phyloP scores from a whole-genome alignment of 2,113 vertebrate species.

The Anas platyrhynchos region DNA sequence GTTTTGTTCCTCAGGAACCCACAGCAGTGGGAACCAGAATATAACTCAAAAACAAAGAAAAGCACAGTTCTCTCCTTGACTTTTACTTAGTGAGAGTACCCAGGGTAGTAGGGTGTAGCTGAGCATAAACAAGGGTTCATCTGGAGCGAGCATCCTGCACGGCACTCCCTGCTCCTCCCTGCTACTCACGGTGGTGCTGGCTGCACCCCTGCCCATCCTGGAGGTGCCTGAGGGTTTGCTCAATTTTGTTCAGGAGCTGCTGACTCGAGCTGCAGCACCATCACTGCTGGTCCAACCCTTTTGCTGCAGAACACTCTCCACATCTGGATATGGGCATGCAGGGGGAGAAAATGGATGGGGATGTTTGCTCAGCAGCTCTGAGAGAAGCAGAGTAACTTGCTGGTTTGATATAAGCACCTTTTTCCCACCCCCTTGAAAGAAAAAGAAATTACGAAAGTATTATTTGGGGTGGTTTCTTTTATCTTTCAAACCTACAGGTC shows the following conservation, averaged over 20 bases:
- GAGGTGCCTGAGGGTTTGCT: background rate
- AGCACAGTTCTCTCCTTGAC: background rate
- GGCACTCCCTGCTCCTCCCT: background rate
- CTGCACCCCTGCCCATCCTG: background rate
- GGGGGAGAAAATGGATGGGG: background rate
- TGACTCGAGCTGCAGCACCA: rapidly evolving
- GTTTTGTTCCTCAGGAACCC: background rate
- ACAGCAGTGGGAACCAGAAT: background rate
- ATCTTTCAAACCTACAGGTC: background rate
- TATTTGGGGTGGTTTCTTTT: background rate
- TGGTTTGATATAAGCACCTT: background rate
- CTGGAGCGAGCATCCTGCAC: background rate
- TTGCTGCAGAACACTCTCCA: background rate
- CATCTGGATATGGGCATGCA: background rate
- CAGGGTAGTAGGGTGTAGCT: background rate
- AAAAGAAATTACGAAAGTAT: background rate
- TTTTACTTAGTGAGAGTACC: background rate
- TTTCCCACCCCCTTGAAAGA: background rate
- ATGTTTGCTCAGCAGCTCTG: background rate
- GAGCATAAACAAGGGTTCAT: background rate
- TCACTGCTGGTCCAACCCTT: background rate
- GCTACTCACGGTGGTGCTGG: no score
- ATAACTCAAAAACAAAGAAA: background rate
- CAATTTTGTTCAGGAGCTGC: background rate
- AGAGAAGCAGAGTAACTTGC: background rate